Evolutionary conservation across 2,797 vertebrate species (phyloP).

Genomic region (Anisognathus igniventris): DNA sequence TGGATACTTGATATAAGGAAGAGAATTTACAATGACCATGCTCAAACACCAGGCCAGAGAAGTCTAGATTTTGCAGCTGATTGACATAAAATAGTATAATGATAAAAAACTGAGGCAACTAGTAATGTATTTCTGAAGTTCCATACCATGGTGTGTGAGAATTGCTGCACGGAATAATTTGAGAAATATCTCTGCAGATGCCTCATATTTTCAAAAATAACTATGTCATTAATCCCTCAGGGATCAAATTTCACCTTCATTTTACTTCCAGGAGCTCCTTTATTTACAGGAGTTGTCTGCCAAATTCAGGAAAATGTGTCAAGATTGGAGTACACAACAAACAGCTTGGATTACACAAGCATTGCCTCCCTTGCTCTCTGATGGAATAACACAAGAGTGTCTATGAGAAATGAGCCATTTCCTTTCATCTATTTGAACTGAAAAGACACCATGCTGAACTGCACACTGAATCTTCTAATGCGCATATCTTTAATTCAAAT

Average conservation of each 20-base stretch:
- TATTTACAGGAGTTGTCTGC: not conserved
- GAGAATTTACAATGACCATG: fast-evolving
- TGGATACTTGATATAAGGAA: not conserved
- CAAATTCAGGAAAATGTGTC: not conserved
- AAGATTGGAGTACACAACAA: not conserved
- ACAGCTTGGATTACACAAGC: not conserved
- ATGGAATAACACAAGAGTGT: not conserved
- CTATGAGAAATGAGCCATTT: not conserved
- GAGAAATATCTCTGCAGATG: not conserved
- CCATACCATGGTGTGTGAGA: not conserved
- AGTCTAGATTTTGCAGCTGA: not conserved
- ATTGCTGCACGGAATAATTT: not conserved
- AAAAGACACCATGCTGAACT: not conserved
- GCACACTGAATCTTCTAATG: not conserved
- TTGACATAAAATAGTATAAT: not conserved
- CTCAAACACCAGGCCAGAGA: not conserved
- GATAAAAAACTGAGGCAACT: not conserved
- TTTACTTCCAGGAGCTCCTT: not conserved
- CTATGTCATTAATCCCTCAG: not conserved
- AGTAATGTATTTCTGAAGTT: not conserved
- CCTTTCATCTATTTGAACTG: not conserved
- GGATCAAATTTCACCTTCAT: not conserved
- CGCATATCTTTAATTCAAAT: not conserved
- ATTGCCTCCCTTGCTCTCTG: not conserved
- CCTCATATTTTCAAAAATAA: not conserved